These are phyloP conservation scores for Danionella dracula DNA, from an alignment of 2,797 vertebrate genomes.

Conservation along the genomic window DNA sequence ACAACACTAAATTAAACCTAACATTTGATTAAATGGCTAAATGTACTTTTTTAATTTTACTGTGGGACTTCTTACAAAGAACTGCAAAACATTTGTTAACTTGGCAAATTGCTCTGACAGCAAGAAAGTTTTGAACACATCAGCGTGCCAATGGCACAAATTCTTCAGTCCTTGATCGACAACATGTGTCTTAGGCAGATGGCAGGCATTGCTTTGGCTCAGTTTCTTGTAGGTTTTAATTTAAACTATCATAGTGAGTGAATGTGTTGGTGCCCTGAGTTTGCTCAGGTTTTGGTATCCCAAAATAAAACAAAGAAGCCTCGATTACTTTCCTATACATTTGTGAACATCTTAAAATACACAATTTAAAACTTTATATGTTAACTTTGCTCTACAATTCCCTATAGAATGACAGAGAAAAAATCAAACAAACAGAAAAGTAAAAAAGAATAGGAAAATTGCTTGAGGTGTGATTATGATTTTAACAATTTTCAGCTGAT, in stretches of 20 bases:
- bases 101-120: background rate
- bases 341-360: too few relatives aligned
- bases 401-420: too few relatives aligned
- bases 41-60: too few relatives aligned
- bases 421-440: too few relatives aligned
- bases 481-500: too few relatives aligned
- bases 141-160: slow-evolving; percentile 10
- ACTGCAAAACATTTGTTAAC: background rate
- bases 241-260: slow-evolving; percentile 6
- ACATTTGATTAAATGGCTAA: background rate
- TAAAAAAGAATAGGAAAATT: too few relatives aligned
- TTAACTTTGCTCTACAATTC: too few relatives aligned
- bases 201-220: slow-evolving; percentile 14
- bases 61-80: slow-evolving; percentile 3
- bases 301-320: too few relatives aligned
- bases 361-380: too few relatives aligned
- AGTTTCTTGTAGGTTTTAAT: background rate
- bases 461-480: too few relatives aligned
- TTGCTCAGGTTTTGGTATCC: too few relatives aligned
- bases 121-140: slow-evolving; percentile 15
- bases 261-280: background rate
- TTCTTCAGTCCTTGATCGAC: background rate
- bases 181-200: slow-evolving; percentile 14
- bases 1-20: background rate
- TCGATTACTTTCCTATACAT: too few relatives aligned